Evolutionary conservation across 2,888 invertebrate genomes (phyloP).

Genomic region (Lithophane semibrunnea): DNA sequence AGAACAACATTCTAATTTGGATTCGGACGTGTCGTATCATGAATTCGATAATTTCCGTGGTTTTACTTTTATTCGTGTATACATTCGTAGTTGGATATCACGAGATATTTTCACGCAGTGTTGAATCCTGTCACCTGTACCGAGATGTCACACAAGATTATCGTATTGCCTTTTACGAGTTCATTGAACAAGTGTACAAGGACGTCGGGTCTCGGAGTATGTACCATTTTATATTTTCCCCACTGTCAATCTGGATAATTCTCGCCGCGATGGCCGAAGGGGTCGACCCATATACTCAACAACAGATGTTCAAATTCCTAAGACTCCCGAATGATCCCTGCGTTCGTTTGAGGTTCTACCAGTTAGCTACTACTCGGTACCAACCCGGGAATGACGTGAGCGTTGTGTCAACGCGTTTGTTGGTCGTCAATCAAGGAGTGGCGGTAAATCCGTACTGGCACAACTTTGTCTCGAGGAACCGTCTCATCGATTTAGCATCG

Average conservation of each 20-base stretch:
- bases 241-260: slow-evolving; percentile 36
- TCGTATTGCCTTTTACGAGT: slow-evolving; percentile 18
- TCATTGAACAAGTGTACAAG: not conserved
- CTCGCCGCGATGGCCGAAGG: slow-evolving; percentile 41
- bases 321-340: slow-evolving; percentile 38
- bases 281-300: slow-evolving; percentile 24
- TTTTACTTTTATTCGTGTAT: slow-evolving; percentile 8
- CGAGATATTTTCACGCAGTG: slow-evolving; percentile 36
- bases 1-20: not conserved
- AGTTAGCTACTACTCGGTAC: slow-evolving; percentile 35
- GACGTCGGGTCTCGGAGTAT: slow-evolving; percentile 3
- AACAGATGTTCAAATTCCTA: slow-evolving; percentile 35
- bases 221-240: slow-evolving; percentile 29
- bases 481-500: slow-evolving; percentile 38
- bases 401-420: slow-evolving; percentile 14
- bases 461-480: slow-evolving; percentile 29
- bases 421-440: slow-evolving; percentile 33
- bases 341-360: slow-evolving; percentile 31
- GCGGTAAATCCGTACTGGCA: slow-evolving; percentile 35
- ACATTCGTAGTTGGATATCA: slow-evolving; percentile 23
- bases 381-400: slow-evolving; percentile 27
- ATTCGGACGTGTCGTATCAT: slow-evolving; percentile 18
- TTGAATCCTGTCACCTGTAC: slow-evolving; percentile 20
- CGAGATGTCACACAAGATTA: slow-evolving; percentile 37
- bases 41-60: slow-evolving; percentile 14